Evolutionary conservation across 2,888 invertebrate species (phyloP).

Genomic region (Gymnocheta viridis): DNA sequence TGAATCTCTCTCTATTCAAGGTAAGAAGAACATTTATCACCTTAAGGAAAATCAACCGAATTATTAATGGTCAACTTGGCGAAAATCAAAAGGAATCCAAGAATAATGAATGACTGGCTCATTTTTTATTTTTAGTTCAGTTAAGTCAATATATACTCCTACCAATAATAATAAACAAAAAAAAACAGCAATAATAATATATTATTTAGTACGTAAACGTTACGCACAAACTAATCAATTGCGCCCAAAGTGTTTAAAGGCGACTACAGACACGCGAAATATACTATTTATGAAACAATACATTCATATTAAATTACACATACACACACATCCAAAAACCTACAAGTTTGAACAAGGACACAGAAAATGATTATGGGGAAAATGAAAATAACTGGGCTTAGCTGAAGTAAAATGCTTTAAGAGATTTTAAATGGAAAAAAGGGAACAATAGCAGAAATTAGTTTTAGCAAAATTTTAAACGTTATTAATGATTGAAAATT

Average conservation of each 20-base stretch:
- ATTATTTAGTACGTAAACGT: conserved; percentile 51
- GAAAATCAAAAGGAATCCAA: conserved; percentile 27
- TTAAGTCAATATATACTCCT: neutral
- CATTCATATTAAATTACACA: conserved; percentile 48
- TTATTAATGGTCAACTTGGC: conserved; percentile 48
- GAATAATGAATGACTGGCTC: conserved; percentile 14
- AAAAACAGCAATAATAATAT: conserved; percentile 27
- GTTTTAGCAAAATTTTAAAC: too few relatives aligned
- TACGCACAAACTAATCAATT: conserved; percentile 58
- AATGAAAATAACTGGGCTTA: neutral
- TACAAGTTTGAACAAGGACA: conserved; percentile 15
- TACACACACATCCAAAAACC: neutral
- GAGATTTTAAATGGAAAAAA: neutral
- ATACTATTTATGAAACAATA: conserved; percentile 11
- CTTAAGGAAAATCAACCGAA: conserved; percentile 28
- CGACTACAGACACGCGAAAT: neutral
- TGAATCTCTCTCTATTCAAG: neutral
- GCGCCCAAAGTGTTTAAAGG: conserved; percentile 27
- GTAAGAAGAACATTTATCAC: neutral
- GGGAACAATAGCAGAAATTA: too few relatives aligned
- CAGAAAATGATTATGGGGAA: conserved; percentile 6
- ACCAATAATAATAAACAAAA: conserved; percentile 3
- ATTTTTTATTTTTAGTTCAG: conserved; percentile 25
- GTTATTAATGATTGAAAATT: too few relatives aligned
- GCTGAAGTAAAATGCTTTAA: neutral